A percentile compares a stretch with the other conserved stretches of the same genome.
phyloP scores from a whole-genome alignment of 2,797 vertebrate genomes.

The Schizopygopsis pylzovi region DNA sequence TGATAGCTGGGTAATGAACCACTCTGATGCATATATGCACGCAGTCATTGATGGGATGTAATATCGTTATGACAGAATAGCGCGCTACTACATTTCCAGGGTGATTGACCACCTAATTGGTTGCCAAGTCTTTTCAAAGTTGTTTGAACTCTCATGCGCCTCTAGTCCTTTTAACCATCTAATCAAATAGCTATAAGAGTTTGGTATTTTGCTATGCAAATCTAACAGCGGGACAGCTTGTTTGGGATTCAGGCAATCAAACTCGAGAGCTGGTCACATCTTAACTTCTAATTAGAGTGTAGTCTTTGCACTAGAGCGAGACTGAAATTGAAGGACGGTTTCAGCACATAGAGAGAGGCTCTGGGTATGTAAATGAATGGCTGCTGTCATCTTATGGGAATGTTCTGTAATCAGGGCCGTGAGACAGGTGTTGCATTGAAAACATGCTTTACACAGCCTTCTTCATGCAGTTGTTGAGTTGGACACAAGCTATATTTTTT shows the following conservation, averaged over 20 bases:
- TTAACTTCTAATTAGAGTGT: constrained; percentile 30
- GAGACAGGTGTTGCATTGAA: constrained; percentile 24
- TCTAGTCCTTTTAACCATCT: not conserved
- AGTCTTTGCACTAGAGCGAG: not conserved
- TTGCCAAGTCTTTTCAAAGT: not conserved
- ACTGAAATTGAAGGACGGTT: not conserved
- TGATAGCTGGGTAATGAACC: not conserved
- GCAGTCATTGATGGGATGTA: not conserved
- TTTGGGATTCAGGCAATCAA: constrained; percentile 26
- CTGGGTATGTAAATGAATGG: constrained; percentile 15
- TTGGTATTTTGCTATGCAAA: constrained; percentile 9
- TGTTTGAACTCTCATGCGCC: not conserved
- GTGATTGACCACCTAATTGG: not conserved
- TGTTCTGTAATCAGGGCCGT: not conserved
- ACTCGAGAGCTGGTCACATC: constrained; percentile 30
- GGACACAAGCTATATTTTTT: not conserved
- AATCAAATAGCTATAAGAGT: not conserved
- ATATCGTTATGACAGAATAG: not conserved
- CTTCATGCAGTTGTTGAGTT: not conserved
- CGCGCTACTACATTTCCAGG: not conserved
- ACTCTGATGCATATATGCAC: not conserved
- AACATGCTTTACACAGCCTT: not conserved
- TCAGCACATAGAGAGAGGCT: not conserved
- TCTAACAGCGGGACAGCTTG: constrained; percentile 7
- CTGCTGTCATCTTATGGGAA: constrained; percentile 17